These are phyloP conservation scores for Ennomos fuscantarius DNA, from an alignment of 2,888 invertebrate genomes.

Conservation along the genomic window DNA sequence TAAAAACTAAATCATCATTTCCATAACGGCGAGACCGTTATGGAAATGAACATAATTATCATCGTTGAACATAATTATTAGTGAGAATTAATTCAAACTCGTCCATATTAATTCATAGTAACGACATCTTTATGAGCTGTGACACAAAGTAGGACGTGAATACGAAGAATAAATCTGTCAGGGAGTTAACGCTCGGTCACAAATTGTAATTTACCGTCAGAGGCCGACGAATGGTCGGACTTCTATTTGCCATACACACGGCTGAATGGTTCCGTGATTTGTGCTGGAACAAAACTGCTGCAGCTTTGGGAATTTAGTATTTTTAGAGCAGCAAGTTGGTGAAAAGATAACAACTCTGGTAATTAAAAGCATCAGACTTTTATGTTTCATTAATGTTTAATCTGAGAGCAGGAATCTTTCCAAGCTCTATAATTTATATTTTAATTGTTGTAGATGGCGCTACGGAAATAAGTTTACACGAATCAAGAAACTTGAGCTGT, in stretches of 20 bases:
- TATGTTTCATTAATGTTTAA: too few relatives aligned
- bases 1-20: constrained; percentile 39
- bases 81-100: constrained; percentile 66
- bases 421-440: too few relatives aligned
- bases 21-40: constrained; percentile 41
- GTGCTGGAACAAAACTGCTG: constrained; percentile 14
- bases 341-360: background rate
- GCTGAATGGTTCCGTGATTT: constrained; percentile 27
- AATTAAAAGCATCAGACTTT: too few relatives aligned
- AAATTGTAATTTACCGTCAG: constrained; percentile 77
- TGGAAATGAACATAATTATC: too few relatives aligned
- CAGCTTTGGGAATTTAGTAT: constrained; percentile 22
- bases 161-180: constrained; percentile 79
- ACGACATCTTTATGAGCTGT: constrained; percentile 80
- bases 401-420: too few relatives aligned
- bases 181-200: constrained; percentile 71
- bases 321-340: constrained; percentile 4
- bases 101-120: constrained; percentile 72
- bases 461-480: too few relatives aligned
- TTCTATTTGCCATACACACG: constrained; percentile 33
- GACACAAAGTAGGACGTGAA: constrained; percentile 77
- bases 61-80: constrained; percentile 57
- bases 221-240: constrained; percentile 58
- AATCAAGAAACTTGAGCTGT: too few relatives aligned
- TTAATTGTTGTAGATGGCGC: too few relatives aligned